Evolutionary conservation across 2,888 invertebrate genomes (phyloP), one percentile per base, ranked within the genome.

Genomic region (Tanytarsus gracilentus): DNA sequence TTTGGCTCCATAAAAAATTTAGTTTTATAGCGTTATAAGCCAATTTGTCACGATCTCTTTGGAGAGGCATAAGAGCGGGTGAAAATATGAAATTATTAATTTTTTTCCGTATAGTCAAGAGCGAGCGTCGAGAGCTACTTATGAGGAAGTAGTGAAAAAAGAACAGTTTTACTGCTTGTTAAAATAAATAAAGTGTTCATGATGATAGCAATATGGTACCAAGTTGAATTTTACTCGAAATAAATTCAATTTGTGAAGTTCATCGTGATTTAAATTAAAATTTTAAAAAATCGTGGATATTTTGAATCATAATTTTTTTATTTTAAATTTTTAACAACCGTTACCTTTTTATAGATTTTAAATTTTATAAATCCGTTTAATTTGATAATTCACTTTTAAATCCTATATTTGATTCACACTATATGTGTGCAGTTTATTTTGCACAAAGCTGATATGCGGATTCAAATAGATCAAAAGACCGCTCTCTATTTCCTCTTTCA

Each of bases 21-120:
- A 39, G 18, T 58, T 58, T 58, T 48, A 58, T 58, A 58, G 58
- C 58, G 48, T 25, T 40, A 58, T 56, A 56, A 56, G 55, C 55
- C 58, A 58, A 58, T 58, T 58, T 58, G 58, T 58, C 58, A 58
- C 58, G 58, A 58, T 58, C 48, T 58, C 36, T 33, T 44, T 44
- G 44, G 23, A 44, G 23, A 44, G 23, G 18, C 16, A 36, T 14
- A n/a, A 36, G n/a, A 36, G n/a, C 44, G 23, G 18, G 44, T 44
- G 44, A 23, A 21, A 18, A 44, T 44, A 11, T 44, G 21, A 18
- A 44, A 44, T 44, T 44, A 44, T 44, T 44, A 44, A 44, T 23
- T 44, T 44, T 21, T 18, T 23, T 44, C 18, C 21, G 16, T 23
- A 44, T 16, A 14, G 36, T 14, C 36, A 21, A 40, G 21, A 16